Base-by-base conservation (phyloP, 2,797 vertebrate species). In the Hyperoplus lanceolatus region DNA sequence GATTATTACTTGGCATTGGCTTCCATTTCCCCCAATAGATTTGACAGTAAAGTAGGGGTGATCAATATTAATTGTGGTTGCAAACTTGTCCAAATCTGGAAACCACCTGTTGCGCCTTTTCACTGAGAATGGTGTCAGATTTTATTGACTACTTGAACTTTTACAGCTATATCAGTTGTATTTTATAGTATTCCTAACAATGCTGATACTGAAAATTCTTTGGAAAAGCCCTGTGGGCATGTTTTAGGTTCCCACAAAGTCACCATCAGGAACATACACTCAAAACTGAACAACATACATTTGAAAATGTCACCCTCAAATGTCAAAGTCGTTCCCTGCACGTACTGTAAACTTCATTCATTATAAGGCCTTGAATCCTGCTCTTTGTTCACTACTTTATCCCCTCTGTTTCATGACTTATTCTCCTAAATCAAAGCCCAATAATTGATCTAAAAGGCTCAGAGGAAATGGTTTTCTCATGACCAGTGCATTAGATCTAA, bases 281-380 rank as follows among this genome's bases (percentile, higher is more conserved):
- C 14, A 62, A 55, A 53, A 46, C 13, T 46, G 4, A 77, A 73
- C 48, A 58, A n/a, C 66, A 64, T 14, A 68, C 50, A 57, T 73
- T 57, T 65, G 16, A 78, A n/a, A 46, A 59, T 76, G 69, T 65
- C 14, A 21, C 54, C 49, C 46, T 70, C 41, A 58, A 11, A 38
- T 46, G 38, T 14, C 16, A 64, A 49, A 46, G 15, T 53, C 50
- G 58, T 42, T 36, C 8, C 18, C 4, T 45, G 50, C 57, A 70
- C 16, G 64, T 49, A 50, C 45, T 74, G 6, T 39, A 49, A 61
- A 41, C 14, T 57, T 43, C 15, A 70, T 54, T 75, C 46, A 80
- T 88, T 70, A 81, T 1, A 16, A 64, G 57, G 67, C 79, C 53
- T 75, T 90, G 81, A 89, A 83, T 89, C 85, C 80, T 89, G 53